Percentiles rank a stretch among this genome's conserved stretches.
These are phyloP conservation scores for Opisthocomus hoazin DNA, from an alignment of 2,113 vertebrate genomes.

Conservation along the genomic window DNA sequence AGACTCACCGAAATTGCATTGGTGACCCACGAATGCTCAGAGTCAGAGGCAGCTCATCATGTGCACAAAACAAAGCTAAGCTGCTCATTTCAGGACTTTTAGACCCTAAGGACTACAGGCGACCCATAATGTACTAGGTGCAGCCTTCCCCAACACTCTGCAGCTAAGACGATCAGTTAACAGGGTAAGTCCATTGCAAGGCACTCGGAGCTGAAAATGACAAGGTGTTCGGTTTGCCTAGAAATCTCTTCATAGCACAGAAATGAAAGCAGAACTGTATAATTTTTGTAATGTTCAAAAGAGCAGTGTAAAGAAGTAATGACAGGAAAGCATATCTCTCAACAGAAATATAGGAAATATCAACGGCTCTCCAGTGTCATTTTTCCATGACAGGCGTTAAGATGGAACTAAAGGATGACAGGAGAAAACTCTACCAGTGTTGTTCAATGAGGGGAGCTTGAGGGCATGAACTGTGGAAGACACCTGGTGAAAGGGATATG, in stretches of 20 bases:
- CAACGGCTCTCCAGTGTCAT: background rate
- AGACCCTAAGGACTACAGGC: background rate
- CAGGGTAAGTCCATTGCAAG: background rate
- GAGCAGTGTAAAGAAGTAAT: background rate
- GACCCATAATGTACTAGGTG: background rate
- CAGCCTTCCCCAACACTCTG: background rate
- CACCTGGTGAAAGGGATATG: background rate
- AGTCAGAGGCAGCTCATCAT: background rate
- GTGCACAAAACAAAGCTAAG: background rate
- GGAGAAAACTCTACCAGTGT: background rate
- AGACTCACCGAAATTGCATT: accelerated
- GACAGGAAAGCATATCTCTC: background rate
- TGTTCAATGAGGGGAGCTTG: background rate
- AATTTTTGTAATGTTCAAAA: background rate
- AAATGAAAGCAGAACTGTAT: background rate
- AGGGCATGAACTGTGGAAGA: background rate
- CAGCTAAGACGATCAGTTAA: background rate
- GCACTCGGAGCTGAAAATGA: background rate
- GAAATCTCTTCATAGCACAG: background rate
- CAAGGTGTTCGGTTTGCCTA: background rate
- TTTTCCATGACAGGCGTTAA: background rate
- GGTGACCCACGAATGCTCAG: background rate
- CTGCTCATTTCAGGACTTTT: background rate
- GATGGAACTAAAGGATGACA: background rate
- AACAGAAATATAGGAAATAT: background rate